These are phyloP conservation scores for Sycophaga agraensis DNA, from an alignment of 1,140 invertebrate species.

Conservation along the genomic window DNA sequence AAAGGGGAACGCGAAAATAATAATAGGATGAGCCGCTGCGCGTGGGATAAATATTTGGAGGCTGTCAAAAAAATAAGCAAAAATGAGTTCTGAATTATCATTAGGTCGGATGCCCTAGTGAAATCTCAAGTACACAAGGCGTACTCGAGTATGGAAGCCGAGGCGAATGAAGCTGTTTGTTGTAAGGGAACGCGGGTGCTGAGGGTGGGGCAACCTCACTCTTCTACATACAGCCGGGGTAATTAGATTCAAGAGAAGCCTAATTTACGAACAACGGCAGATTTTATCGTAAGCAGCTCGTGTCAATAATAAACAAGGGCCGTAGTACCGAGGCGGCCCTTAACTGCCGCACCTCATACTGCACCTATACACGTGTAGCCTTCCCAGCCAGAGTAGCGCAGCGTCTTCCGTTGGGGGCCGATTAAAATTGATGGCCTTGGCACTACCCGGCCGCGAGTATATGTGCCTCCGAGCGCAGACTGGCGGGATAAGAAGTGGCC, in stretches of 20 bases:
- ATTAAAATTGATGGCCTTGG: conserved; percentile 16
- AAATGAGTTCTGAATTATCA: conserved; percentile 8
- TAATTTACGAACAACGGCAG: conserved; percentile 21
- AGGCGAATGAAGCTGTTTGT: conserved; percentile 11
- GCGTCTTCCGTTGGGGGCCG: neutral
- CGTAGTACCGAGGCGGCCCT: neutral
- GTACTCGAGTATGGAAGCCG: no score
- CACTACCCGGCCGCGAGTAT: neutral
- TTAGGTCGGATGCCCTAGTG: no score
- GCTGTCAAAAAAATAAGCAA: conserved; percentile 11
- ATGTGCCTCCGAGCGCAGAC: neutral
- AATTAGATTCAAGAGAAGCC: conserved; percentile 12
- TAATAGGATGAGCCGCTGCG: no score
- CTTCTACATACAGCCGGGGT: neutral
- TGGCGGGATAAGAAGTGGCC: neutral
- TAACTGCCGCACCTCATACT: no score
- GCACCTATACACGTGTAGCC: neutral
- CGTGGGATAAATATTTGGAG: no score
- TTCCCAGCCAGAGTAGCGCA: neutral
- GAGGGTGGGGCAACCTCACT: neutral
- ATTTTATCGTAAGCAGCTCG: conserved; percentile 16
- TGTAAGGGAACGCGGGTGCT: no score
- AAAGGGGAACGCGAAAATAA: no score
- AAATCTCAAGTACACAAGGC: neutral
- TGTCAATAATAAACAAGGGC: conserved; percentile 23